Conservation (phyloP, 2,797 vertebrate species). For the Sebastes hubbsi region DNA sequence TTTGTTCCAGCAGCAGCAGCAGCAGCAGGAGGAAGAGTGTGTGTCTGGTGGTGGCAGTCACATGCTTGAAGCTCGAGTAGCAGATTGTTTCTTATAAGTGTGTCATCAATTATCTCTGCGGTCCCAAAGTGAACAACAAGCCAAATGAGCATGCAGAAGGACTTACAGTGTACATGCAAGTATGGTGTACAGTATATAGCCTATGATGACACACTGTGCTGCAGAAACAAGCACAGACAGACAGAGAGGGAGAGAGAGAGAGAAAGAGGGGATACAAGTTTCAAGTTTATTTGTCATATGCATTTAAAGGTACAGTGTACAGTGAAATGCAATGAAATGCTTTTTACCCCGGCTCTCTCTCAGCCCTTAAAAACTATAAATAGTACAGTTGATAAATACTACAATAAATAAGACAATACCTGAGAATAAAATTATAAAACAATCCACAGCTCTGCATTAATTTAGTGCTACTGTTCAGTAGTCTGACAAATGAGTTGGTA, state of each 20-base stretch:
- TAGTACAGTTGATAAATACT: no score
- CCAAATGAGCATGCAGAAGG: neutral
- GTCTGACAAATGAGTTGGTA: constrained; percentile 28
- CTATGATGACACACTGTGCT: neutral
- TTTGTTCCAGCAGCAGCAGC: constrained; percentile 46
- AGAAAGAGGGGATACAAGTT: neutral
- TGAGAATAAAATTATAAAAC: no score
- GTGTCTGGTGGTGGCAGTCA: constrained; percentile 64
- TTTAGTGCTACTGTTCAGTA: no score
- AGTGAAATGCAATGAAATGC: no score
- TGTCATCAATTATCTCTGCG: constrained; percentile 70
- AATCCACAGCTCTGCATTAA: no score
- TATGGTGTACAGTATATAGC: neutral
- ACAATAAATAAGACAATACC: no score
- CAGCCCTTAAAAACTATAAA: no score
- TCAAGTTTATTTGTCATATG: no score
- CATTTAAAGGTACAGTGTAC: no score
- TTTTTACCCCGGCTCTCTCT: no score
- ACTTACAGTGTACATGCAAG: neutral
- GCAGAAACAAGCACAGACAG: neutral
- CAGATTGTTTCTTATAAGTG: constrained; percentile 68
- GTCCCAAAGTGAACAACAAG: constrained; percentile 14
- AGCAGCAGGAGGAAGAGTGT: no score
- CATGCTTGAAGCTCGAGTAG: constrained; percentile 63
- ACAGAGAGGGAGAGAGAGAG: no score